Evolutionary conservation across 1,140 invertebrate species (phyloP).

Genomic region (Drosophila ohnishii): DNA sequence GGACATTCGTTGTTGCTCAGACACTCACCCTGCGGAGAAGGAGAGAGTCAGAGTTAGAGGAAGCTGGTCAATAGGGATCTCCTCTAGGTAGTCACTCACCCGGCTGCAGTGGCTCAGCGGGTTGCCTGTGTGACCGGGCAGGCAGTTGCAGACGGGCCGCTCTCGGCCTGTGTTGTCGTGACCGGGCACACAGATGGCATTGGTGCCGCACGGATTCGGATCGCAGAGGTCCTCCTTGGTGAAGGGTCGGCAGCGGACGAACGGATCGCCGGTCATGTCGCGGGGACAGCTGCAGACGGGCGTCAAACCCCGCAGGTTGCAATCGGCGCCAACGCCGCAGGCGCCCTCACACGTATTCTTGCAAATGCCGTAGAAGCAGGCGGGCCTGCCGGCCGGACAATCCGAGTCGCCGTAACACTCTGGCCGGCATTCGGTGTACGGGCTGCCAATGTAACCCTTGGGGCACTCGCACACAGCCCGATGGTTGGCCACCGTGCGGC

Average conservation of each 20-base stretch:
- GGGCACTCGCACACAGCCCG: conserved; percentile 92
- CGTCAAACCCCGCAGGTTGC: conserved; percentile 88
- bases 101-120: conserved; percentile 88
- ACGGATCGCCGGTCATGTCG: conserved; percentile 94
- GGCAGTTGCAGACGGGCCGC: conserved; percentile 89
- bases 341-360: conserved; percentile 91
- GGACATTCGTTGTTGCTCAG: conserved; percentile 88
- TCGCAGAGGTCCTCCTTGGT: conserved; percentile 91
- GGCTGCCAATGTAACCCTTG: conserved; percentile 90
- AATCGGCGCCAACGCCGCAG: conserved; percentile 89
- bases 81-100: conserved; percentile 67
- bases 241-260: conserved; percentile 90
- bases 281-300: conserved; percentile 93
- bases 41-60: neutral
- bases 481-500: conserved; percentile 89
- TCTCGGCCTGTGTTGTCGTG: conserved; percentile 91
- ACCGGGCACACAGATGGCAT: conserved; percentile 92
- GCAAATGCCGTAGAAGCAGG: conserved; percentile 92
- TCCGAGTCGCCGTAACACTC: conserved; percentile 89
- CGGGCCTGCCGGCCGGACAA: conserved; percentile 89
- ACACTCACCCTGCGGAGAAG: conserved; percentile 87
- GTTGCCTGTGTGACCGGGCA: conserved; percentile 91
- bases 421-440: conserved; percentile 88
- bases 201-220: conserved; percentile 92
- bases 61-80: too few relatives aligned